A percentile compares a stretch with the other conserved stretches of the same genome.
Conservation (phyloP, 2,113 vertebrate species). For the Rhea pennata region DNA sequence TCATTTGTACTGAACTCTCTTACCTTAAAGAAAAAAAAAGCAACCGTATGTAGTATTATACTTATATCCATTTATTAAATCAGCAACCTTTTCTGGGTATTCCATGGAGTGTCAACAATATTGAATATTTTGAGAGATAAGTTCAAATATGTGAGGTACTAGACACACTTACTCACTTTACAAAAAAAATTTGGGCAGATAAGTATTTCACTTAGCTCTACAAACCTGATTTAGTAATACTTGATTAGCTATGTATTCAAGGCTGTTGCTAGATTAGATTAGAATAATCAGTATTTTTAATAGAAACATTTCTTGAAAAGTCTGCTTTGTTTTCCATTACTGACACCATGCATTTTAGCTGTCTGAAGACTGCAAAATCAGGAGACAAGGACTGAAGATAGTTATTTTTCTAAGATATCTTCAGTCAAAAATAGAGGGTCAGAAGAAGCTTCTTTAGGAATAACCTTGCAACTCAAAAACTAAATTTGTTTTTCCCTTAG, state of each 20-base stretch:
- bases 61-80: not conserved
- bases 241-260: not conserved
- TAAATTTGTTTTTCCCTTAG: not conserved
- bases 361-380: not conserved
- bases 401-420: not conserved
- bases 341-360: not conserved
- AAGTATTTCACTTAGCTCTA: not conserved
- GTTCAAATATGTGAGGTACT: not conserved
- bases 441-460: not conserved
- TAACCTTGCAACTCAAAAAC: not conserved
- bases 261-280: not conserved
- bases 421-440: not conserved
- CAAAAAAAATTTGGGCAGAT: not conserved
- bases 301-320: not conserved
- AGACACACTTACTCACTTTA: not conserved
- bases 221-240: not conserved
- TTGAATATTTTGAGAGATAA: not conserved
- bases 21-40: slow-evolving; percentile 26
- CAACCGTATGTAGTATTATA: not conserved
- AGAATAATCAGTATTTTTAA: not conserved
- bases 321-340: not conserved
- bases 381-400: not conserved
- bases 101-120: not conserved
- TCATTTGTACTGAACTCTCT: not conserved
- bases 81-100: not conserved